Base-by-base conservation (phyloP, 2,888 invertebrate genomes). In the Chorisops tibialis region DNA sequence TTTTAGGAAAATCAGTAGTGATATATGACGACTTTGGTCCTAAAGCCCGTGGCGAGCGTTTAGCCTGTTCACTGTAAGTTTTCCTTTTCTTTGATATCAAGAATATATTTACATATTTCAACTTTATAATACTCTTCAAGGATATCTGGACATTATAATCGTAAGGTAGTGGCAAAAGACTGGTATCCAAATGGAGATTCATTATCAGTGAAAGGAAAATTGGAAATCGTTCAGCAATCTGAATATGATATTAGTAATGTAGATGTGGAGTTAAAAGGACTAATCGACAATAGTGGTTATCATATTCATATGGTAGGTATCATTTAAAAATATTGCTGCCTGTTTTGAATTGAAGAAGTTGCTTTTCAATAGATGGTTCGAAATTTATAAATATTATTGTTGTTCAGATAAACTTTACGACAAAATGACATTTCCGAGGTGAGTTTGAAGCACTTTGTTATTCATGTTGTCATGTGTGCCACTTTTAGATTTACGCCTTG, bases 1-100 rank as follows among this genome's bases (percentile, higher is more conserved):
- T 93, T 70, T 73, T 95, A 70, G 91, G 90, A 51, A 89, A 87
- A 74, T 91, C 95, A 6, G 78, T 96, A 35, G 91, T 94, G 2
- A 83, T 96, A 51, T 92, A 89, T 71, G 94, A 92, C 73, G 93
- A 94, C 72, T 85, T 88, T 72, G 92, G 92, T 0, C 94, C 94
- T 0, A 86, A 87, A 65, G 93, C 93, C 0, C 80, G 95, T 67
- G 95, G 95, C 12, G 92, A 94, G 76, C 79, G 95, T 65, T 80
- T 96, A 73, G 93, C 92, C 0, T 96, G 96, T 75, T 89, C 93
- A 7, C 83, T 85, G 91, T 93, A 76, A 84, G 81, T 79, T 61
- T n/a, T n/a, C n/a, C n/a, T n/a, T n/a, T n/a, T n/a, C n/a, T n/a
- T n/a, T n/a, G n/a, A n/a, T n/a, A n/a, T n/a, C n/a, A 37, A 37